These are phyloP conservation scores for Sebastes iracundus DNA, from an alignment of 2,797 vertebrate genomes.

Conservation along the genomic window DNA sequence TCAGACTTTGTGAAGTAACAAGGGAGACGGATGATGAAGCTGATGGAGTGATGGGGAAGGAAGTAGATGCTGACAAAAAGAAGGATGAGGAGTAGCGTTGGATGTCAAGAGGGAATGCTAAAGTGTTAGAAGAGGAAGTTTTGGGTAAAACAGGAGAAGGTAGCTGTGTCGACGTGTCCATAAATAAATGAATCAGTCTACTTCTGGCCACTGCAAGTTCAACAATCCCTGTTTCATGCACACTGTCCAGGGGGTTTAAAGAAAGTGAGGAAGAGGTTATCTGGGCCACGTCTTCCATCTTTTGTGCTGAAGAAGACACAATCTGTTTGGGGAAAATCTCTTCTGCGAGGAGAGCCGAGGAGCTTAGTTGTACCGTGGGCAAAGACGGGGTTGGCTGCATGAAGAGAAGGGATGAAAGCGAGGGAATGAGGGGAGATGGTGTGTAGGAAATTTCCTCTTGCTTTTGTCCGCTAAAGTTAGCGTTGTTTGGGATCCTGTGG, in stretches of 20 bases:
- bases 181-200: neutral
- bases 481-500: neutral
- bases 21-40: neutral
- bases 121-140: neutral
- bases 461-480: slow-evolving; percentile 15
- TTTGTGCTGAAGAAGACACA: neutral
- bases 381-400: neutral
- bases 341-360: neutral
- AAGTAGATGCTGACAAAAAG: neutral
- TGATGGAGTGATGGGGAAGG: neutral
- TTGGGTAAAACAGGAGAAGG: neutral
- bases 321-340: neutral
- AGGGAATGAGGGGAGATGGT: neutral
- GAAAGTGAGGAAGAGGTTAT: neutral
- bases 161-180: neutral
- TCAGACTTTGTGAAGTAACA: neutral
- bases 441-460: neutral
- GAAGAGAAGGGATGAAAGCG: neutral
- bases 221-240: neutral
- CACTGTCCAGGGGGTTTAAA: neutral
- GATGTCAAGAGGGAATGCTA: neutral
- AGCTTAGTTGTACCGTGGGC: neutral
- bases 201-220: neutral
- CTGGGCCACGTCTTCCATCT: neutral
- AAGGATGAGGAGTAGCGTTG: neutral